phyloP scores from a whole-genome alignment of 53 echinoderm and acorn worm species.

The Paracentrotus lividus region DNA sequence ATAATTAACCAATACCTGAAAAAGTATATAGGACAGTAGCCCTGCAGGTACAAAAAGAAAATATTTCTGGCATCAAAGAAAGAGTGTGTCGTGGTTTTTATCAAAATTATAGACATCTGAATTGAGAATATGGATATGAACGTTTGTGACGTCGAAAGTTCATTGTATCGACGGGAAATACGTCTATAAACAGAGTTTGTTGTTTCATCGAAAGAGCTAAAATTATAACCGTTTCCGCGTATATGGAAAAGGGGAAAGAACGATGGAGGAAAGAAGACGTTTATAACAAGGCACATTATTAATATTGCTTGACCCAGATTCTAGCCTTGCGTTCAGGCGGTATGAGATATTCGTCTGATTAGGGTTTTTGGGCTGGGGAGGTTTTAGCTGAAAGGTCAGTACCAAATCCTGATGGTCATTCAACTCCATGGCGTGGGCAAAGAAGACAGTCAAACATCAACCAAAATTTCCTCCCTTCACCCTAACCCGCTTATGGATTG shows the following conservation, averaged over 20 bases:
- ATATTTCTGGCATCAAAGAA: too few species aligned
- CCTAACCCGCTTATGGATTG: conserved; percentile 56
- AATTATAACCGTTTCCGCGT: conserved; percentile 60
- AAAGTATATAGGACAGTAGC: too few species aligned
- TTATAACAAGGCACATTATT: conserved; percentile 44
- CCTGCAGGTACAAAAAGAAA: too few species aligned
- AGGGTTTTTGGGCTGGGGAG: background rate
- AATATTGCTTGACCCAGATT: conserved; percentile 60
- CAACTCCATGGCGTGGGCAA: conserved; percentile 49
- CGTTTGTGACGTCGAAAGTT: conserved; percentile 43
- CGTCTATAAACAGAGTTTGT: conserved; percentile 56
- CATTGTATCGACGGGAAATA: conserved; percentile 56
- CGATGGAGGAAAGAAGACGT: background rate
- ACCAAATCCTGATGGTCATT: conserved; percentile 55
- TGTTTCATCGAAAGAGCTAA: conserved; percentile 60
- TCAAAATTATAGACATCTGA: background rate
- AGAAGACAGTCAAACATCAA: conserved; percentile 53
- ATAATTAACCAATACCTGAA: too few species aligned
- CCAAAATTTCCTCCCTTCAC: conserved; percentile 43
- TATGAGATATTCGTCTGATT: background rate
- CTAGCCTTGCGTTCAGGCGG: conserved; percentile 55
- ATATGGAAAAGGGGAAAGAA: conserved; percentile 30
- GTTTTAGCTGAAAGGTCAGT: conserved; percentile 55
- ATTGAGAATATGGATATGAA: background rate
- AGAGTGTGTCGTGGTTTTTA: too few species aligned